Base-by-base conservation (phyloP, 30 jellyfish, hydroid and myxozoan genomes). In the Aurelia sp. region DNA sequence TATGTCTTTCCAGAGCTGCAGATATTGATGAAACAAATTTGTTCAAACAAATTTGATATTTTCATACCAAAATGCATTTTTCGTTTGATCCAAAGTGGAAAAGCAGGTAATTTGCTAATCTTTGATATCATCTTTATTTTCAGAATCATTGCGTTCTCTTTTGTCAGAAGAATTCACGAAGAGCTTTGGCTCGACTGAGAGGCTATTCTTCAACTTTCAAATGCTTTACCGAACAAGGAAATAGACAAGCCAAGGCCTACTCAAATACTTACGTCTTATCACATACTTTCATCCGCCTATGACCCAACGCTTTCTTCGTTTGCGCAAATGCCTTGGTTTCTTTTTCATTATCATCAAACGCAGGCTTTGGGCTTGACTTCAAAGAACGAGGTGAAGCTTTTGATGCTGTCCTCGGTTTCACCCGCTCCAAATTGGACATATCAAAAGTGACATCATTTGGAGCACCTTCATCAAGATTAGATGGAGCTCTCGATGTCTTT, bases 231-330 rank as follows among this genome's bases (percentile, higher is more conserved):
- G 55, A 44, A 44, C 13, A 44, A 44, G 16, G 15, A 44, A 44
- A 10, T 44, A 10, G 55, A 66, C n/a, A 33, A 9, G 6, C 1
- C 17, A 35, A 13, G 13, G 3, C 65, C 40, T 18, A n/a, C 6
- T 7, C 4, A 41, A 71, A 20, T 4, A 74, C 89, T 73, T 37
- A 85, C 95, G 88, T 50, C 30, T 75, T 85, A 53, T 85, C 95
- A 64, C 65, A 10, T 0, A 57, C 70, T 64, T 74, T 85, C 52
- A n/a, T 47, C 61, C 33, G 60, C 1, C 41, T 59, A 62, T 7
- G 55, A 44, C 55, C 13, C 15, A 44, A 37, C 8, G 76, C 21
- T 61, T 62, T 85, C 51, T 52, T 85, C 41, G 75, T 47, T 5
- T 83, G 89, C 3, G 64, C 89, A 60, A 81, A 81, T 11, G 91